These are phyloP conservation scores for Hydropsyche betteni DNA, from an alignment of 2,888 invertebrate genomes.

Conservation along the genomic window DNA sequence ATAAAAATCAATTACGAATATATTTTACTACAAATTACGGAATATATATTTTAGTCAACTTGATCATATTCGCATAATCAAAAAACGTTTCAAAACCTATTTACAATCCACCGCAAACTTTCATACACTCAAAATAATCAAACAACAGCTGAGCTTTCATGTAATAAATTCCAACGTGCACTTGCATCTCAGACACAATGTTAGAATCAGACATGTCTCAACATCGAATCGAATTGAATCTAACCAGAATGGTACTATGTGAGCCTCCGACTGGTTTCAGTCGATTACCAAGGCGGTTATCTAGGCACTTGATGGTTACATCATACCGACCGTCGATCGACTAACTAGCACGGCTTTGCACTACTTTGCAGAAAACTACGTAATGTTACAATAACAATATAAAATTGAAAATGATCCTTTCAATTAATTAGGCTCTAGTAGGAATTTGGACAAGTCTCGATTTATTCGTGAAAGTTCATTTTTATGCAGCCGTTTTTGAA, in stretches of 20 bases:
- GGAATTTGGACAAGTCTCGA: too few relatives aligned
- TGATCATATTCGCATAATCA: too few relatives aligned
- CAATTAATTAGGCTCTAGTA: background rate
- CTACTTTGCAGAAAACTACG: constrained; percentile 36
- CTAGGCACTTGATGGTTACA: constrained; percentile 30
- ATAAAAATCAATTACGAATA: too few relatives aligned
- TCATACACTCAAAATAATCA: too few relatives aligned
- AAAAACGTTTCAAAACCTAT: too few relatives aligned
- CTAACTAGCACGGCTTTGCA: constrained; percentile 30
- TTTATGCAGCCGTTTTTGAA: too few relatives aligned
- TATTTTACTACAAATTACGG: too few relatives aligned
- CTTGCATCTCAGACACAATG: background rate
- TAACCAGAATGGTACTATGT: constrained; percentile 5
- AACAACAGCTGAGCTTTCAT: too few relatives aligned
- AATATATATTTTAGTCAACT: too few relatives aligned
- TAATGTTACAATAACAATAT: constrained; percentile 14
- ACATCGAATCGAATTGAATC: constrained; percentile 1
- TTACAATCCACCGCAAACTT: too few relatives aligned
- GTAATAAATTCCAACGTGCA: background rate
- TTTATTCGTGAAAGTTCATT: too few relatives aligned
- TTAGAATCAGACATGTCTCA: background rate
- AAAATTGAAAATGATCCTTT: background rate
- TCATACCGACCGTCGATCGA: constrained; percentile 9
- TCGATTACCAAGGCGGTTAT: constrained; percentile 35
- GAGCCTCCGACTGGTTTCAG: constrained; percentile 22